Conservation (phyloP, 2,888 invertebrate species). For the Phania funesta region DNA sequence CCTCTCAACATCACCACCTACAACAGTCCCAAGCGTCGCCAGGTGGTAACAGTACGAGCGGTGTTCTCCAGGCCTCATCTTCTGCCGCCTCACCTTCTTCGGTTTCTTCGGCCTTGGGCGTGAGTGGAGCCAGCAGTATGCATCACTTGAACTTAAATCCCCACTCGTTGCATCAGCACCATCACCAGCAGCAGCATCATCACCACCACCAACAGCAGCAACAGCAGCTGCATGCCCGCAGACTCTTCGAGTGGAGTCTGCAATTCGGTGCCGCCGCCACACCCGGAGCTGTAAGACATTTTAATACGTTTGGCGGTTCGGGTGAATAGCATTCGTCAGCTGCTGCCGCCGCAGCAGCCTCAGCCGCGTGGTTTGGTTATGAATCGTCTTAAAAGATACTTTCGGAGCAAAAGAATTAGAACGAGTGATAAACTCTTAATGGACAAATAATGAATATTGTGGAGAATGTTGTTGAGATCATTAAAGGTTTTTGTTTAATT, state of each 20-base stretch:
- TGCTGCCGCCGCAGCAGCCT: slow-evolving; percentile 71
- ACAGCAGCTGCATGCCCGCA: slow-evolving; percentile 80
- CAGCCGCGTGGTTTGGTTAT: slow-evolving; percentile 79
- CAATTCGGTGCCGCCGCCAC: slow-evolving; percentile 80
- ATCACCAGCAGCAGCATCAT: slow-evolving; percentile 80
- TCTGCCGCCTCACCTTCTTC: slow-evolving; percentile 76
- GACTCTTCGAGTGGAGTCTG: slow-evolving; percentile 80
- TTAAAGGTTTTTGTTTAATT: background rate
- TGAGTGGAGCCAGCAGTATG: slow-evolving; percentile 71
- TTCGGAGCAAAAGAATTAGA: background rate
- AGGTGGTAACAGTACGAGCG: slow-evolving; percentile 76
- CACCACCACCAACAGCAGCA: slow-evolving; percentile 81
- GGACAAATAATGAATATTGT: background rate
- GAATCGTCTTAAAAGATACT: slow-evolving; percentile 75
- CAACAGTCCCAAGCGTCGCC: slow-evolving; percentile 73
- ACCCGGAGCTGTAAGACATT: slow-evolving; percentile 79
- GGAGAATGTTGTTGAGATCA: background rate
- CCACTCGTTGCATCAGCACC: slow-evolving; percentile 78
- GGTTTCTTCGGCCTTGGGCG: slow-evolving; percentile 75
- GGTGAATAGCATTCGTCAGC: slow-evolving; percentile 79
- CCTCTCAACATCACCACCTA: slow-evolving; percentile 69
- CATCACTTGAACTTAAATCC: slow-evolving; percentile 79
- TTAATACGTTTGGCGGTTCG: slow-evolving; percentile 79
- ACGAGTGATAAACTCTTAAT: slow-evolving; percentile 14
- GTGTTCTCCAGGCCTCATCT: slow-evolving; percentile 76